Evolutionary conservation across 2,888 invertebrate genomes (phyloP).

Genomic region (Neoitamus cyanurus): DNA sequence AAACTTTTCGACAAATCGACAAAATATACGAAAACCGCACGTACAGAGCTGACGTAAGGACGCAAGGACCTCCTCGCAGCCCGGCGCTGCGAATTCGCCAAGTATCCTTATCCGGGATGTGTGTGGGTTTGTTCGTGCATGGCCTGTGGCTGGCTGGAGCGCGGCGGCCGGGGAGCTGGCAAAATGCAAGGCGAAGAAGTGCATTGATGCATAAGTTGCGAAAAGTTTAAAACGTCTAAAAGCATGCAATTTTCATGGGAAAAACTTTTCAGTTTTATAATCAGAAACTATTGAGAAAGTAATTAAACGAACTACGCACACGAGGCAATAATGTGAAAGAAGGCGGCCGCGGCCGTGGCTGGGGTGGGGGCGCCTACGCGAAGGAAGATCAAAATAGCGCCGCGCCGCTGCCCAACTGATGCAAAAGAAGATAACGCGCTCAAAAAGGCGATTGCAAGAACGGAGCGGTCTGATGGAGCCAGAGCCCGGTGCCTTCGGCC

Average conservation of each 20-base stretch:
- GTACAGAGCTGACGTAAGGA: neutral
- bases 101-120: neutral
- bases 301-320: constrained; percentile 51
- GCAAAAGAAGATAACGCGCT: constrained; percentile 23
- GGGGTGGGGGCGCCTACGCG: neutral
- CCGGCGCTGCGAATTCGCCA: neutral
- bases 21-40: neutral
- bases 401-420: neutral
- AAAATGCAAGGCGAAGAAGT: constrained; percentile 49
- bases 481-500: no score
- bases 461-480: neutral
- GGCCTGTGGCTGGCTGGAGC: no score
- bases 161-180: neutral
- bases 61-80: neutral
- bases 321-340: constrained; percentile 46
- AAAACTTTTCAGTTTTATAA: constrained; percentile 52
- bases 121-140: neutral
- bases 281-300: constrained; percentile 54
- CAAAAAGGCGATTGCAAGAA: neutral
- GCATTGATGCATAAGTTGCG: constrained; percentile 52
- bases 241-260: constrained; percentile 53
- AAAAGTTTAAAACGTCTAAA: constrained; percentile 53
- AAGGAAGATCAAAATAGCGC: constrained; percentile 25
- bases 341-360: neutral
- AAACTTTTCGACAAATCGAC: constrained; percentile 36